phyloP scores from a whole-genome alignment of 2,113 vertebrate genomes.

The Bubalus kerabau region DNA sequence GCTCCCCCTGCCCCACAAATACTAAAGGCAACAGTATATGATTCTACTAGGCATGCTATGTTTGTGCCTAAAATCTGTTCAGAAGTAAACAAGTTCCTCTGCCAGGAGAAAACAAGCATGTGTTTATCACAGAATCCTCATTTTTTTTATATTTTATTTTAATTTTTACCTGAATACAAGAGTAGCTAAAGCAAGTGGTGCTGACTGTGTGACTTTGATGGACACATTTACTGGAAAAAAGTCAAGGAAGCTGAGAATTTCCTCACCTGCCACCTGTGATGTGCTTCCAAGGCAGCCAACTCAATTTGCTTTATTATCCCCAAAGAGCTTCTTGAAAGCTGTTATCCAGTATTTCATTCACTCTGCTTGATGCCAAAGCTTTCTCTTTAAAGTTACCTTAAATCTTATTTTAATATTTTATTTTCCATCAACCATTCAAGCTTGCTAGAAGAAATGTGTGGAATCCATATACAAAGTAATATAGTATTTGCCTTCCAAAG shows the following conservation, averaged over 20 bases:
- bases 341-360: neutral
- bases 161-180: neutral
- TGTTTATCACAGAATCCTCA: neutral
- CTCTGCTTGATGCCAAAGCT: neutral
- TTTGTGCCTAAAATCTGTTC: neutral
- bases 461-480: neutral
- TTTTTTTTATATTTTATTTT: neutral
- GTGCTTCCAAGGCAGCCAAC: conserved; percentile 38
- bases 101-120: neutral
- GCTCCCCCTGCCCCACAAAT: accelerated
- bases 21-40: neutral
- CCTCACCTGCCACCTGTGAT: conserved; percentile 40
- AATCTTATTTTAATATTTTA: neutral
- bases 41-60: neutral
- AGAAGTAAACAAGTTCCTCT: neutral
- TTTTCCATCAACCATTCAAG: neutral
- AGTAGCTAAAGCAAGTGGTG: neutral
- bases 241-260: conserved; percentile 49
- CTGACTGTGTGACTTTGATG: neutral
- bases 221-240: conserved; percentile 27
- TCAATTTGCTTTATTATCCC: conserved; percentile 41
- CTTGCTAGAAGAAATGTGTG: neutral
- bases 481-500: neutral
- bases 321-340: conserved; percentile 7
- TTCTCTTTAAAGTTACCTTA: conserved; percentile 8